A percentile compares a stretch with the other conserved stretches of the same genome.
phyloP scores from a whole-genome alignment of 1,140 invertebrate genomes.

The Brachionus plicatilis region DNA sequence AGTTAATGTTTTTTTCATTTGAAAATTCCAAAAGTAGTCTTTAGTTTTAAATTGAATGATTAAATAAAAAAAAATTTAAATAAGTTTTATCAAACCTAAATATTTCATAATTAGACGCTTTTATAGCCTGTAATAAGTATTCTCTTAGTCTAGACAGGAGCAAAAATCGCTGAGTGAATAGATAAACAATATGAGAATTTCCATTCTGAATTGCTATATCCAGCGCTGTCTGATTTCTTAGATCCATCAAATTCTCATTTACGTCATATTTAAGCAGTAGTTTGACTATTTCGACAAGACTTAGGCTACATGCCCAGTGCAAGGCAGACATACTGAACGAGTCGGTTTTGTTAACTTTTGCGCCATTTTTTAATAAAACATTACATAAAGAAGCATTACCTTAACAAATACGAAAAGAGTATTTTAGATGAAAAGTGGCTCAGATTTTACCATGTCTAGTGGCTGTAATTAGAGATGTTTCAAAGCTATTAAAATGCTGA shows the following conservation, averaged over 20 bases:
- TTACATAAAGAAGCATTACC: not conserved
- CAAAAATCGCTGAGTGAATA: not conserved
- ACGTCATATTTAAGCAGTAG: conserved; percentile 2
- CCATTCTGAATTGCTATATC: conserved; percentile 27
- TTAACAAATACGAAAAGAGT: not conserved
- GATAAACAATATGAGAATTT: conserved; percentile 15
- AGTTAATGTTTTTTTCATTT: not conserved
- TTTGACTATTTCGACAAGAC: conserved; percentile 8
- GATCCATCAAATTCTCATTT: conserved; percentile 2
- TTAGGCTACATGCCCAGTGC: conserved; percentile 17
- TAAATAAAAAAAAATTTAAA: too few relatives aligned
- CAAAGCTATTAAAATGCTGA: conserved; percentile 34
- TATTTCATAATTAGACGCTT: not conserved
- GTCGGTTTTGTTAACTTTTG: conserved; percentile 33
- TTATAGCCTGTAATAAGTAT: conserved; percentile 6
- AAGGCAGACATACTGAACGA: conserved; percentile 35
- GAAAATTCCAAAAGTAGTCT: not conserved
- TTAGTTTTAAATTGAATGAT: not conserved
- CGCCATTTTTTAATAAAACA: not conserved
- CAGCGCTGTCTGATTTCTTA: conserved; percentile 8
- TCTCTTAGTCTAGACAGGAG: not conserved
- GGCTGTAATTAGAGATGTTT: conserved; percentile 26
- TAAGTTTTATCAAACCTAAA: not conserved
- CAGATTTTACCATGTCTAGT: not conserved
- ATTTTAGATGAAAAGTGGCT: not conserved